Conservation (phyloP, 2,113 vertebrate genomes). For the Tetrao urogallus region DNA sequence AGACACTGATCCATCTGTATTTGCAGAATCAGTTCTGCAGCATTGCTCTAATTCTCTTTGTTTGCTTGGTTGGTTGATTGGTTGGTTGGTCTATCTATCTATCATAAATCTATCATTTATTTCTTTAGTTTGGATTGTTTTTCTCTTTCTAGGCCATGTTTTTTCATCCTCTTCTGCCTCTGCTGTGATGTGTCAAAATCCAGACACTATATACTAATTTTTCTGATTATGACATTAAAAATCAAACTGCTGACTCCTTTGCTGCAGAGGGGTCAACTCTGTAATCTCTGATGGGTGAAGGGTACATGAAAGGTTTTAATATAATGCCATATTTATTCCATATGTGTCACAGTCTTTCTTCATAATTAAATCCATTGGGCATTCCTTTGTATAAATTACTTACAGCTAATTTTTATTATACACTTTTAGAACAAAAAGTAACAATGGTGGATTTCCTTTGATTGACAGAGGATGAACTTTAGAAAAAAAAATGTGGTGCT, state of each 20-base stretch:
- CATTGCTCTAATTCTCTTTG: not conserved
- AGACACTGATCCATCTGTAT: not conserved
- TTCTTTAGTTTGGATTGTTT: not conserved
- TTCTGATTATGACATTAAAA: slow-evolving; percentile 40
- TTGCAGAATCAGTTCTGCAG: not conserved
- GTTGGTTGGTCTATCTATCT: too few species aligned
- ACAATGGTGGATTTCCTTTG: slow-evolving; percentile 39
- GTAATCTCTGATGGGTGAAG: slow-evolving; percentile 13
- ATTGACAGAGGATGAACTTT: slow-evolving; percentile 27
- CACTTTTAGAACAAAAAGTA: slow-evolving; percentile 38
- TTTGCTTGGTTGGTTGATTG: not conserved
- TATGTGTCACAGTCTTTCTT: slow-evolving; percentile 46
- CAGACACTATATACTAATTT: slow-evolving; percentile 35
- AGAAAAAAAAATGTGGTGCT: slow-evolving; percentile 25
- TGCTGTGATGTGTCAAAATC: slow-evolving; percentile 7
- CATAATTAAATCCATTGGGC: slow-evolving; percentile 68
- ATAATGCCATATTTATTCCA: slow-evolving; percentile 44
- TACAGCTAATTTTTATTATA: slow-evolving; percentile 27
- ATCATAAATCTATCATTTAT: too few species aligned
- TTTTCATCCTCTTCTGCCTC: not conserved
- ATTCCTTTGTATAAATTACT: slow-evolving; percentile 42
- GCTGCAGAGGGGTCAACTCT: not conserved
- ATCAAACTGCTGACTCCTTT: slow-evolving; percentile 42
- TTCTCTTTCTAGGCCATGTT: not conserved
- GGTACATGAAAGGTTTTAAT: slow-evolving; percentile 29